Evolutionary conservation across 2,888 invertebrate genomes (phyloP).

Genomic region (Platerodrilus igneus): DNA sequence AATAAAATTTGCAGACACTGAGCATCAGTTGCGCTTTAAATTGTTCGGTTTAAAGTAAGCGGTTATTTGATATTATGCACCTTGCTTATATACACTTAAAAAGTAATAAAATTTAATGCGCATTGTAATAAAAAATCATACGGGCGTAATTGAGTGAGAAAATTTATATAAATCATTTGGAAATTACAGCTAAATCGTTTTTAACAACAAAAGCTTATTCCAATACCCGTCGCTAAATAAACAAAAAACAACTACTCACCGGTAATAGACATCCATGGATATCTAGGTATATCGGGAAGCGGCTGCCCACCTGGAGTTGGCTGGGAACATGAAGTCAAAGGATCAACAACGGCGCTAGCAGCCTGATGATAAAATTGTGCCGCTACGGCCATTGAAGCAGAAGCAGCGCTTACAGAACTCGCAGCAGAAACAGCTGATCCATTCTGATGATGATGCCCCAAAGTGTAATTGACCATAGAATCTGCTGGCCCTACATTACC

Average conservation of each 20-base stretch:
- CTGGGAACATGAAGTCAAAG: conserved; percentile 73
- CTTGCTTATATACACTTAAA: too few relatives aligned
- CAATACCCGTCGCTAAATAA: too few relatives aligned
- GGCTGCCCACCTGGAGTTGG: conserved; percentile 72
- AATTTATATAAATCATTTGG: too few relatives aligned
- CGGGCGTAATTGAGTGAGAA: too few relatives aligned
- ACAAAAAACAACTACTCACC: conserved; percentile 57
- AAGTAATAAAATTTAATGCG: too few relatives aligned
- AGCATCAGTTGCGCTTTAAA: too few relatives aligned
- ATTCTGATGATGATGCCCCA: conserved; percentile 68
- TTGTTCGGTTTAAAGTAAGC: too few relatives aligned
- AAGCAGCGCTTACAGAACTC: conserved; percentile 67
- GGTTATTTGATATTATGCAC: too few relatives aligned
- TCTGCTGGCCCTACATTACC: conserved; percentile 63
- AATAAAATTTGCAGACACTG: too few relatives aligned
- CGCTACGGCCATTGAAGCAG: conserved; percentile 58
- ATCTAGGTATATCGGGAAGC: conserved; percentile 86
- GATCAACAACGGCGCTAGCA: conserved; percentile 73
- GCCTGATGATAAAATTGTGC: conserved; percentile 91
- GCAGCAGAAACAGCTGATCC: conserved; percentile 60
- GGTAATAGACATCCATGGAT: conserved; percentile 96
- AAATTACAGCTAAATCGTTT: too few relatives aligned
- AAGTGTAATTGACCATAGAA: conserved; percentile 78
- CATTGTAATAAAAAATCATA: too few relatives aligned
- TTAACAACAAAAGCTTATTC: neutral